phyloP scores from a whole-genome alignment of 1,140 invertebrate genomes.

The Melipona quadrifasciata region DNA sequence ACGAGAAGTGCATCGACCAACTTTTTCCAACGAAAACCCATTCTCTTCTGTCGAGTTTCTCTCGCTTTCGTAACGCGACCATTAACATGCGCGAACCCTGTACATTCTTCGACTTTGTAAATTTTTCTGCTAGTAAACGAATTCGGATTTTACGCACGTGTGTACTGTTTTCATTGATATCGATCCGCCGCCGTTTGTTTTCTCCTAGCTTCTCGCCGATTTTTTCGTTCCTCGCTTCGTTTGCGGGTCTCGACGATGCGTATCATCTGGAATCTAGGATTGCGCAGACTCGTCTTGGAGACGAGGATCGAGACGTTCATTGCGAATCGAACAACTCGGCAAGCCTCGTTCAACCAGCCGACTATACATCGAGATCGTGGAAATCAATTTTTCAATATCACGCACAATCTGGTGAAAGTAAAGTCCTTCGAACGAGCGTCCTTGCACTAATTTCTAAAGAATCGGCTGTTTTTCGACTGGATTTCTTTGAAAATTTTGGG shows the following conservation, averaged over 20 bases:
- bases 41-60: constrained; percentile 27
- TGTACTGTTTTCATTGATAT: constrained; percentile 13
- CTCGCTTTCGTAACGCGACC: constrained; percentile 24
- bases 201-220: neutral
- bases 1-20: constrained; percentile 35
- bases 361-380: neutral
- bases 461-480: neutral
- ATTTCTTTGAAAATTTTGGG: neutral
- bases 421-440: neutral
- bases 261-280: constrained; percentile 2
- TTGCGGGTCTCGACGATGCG: constrained; percentile 30
- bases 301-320: neutral
- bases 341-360: neutral
- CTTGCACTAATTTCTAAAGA: constrained; percentile 11
- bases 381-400: constrained; percentile 27
- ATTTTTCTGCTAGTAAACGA: constrained; percentile 40
- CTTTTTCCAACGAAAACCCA: constrained; percentile 15
- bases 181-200: neutral
- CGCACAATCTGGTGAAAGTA: constrained; percentile 39
- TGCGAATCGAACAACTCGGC: neutral
- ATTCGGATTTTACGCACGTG: constrained; percentile 29
- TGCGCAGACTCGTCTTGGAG: neutral
- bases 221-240: neutral
- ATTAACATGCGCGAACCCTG: neutral
- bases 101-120: constrained; percentile 32